phyloP scores from a whole-genome alignment of 2,888 invertebrate species.

The Erebia epiphron region DNA sequence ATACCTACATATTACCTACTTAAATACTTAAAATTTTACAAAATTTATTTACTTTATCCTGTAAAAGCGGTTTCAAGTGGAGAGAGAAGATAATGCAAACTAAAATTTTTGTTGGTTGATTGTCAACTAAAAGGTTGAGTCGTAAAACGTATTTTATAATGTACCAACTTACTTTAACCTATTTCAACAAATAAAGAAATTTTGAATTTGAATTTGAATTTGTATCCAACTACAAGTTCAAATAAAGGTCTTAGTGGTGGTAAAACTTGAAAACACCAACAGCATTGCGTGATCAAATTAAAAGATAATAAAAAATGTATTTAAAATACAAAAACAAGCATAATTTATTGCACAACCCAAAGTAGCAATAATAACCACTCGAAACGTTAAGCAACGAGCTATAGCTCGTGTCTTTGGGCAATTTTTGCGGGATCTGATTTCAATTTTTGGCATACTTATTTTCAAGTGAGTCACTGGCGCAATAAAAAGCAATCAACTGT shows the following conservation, averaged over 20 bases:
- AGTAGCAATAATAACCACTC: constrained; percentile 15
- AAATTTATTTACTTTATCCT: no score
- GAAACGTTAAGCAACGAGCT: constrained; percentile 31
- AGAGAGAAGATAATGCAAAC: not conserved
- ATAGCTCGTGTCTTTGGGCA: constrained; percentile 43
- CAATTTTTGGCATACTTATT: constrained; percentile 41
- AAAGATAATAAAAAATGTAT: constrained; percentile 16
- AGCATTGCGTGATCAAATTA: constrained; percentile 20
- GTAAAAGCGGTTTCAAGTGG: not conserved
- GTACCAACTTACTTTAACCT: no score
- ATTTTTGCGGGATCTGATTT: constrained; percentile 42
- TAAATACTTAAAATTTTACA: no score
- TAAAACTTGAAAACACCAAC: constrained; percentile 1
- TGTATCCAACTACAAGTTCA: not conserved
- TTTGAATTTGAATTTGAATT: no score
- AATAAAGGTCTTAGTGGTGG: not conserved
- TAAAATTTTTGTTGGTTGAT: no score
- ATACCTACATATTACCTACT: no score
- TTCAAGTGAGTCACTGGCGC: constrained; percentile 41
- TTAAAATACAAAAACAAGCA: constrained; percentile 13
- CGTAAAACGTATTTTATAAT: no score
- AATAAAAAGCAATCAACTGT: constrained; percentile 45
- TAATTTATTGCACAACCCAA: constrained; percentile 33
- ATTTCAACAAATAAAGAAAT: no score
- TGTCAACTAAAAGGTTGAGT: not conserved